Evolutionary conservation across 2,113 vertebrate genomes (phyloP).

Genomic region (Phyllostomus discolor): DNA sequence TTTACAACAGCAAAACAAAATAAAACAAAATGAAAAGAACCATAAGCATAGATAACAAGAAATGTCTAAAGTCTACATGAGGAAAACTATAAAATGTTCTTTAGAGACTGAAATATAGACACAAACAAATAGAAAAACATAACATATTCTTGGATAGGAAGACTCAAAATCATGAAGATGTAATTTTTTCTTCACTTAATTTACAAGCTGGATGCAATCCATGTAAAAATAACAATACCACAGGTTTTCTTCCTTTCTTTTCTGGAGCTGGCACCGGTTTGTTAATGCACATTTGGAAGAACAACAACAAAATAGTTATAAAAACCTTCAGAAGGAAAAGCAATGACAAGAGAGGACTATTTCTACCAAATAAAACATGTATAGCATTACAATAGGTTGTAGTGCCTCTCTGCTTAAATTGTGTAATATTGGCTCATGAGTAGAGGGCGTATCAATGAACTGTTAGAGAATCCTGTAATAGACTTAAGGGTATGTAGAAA

Average conservation of each 20-base stretch:
- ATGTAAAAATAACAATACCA: background rate
- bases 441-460: background rate
- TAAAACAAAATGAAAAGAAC: background rate
- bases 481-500: background rate
- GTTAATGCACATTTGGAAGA: background rate
- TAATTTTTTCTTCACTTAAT: background rate
- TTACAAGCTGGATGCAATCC: background rate
- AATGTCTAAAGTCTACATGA: background rate
- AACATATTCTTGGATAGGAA: background rate
- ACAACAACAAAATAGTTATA: background rate
- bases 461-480: background rate
- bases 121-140: background rate
- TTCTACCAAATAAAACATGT: background rate
- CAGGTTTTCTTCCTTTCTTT: background rate
- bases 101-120: background rate
- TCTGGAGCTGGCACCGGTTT: background rate
- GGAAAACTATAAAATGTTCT: background rate
- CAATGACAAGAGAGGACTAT: background rate
- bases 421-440: background rate
- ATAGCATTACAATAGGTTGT: background rate
- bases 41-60: background rate
- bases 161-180: background rate
- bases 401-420: background rate
- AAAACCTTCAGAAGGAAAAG: constrained; percentile 4
- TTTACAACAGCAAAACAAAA: constrained; percentile 9